Evolutionary conservation across 1,140 invertebrate genomes (phyloP), one percentile per base, ranked within the genome.

Genomic region (Drosophila melanica): DNA sequence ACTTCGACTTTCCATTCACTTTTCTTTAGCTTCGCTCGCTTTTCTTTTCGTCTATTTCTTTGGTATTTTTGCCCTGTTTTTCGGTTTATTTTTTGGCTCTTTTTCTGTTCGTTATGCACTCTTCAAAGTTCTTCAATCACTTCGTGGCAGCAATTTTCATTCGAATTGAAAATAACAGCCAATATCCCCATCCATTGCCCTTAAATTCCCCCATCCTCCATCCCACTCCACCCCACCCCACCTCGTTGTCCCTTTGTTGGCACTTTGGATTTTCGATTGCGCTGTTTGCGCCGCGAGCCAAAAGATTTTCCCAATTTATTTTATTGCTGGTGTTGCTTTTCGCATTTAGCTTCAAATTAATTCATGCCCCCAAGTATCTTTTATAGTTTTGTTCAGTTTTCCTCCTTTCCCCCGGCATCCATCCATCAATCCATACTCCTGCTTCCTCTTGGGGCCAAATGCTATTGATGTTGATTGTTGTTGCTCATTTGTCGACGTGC

Each of bases 331-430:
- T 79, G 64, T 73, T 76, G 58, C 47, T 66, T 47, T 45, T 66
- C 47, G 66, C 59, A 69, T 75, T 75, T 58, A 63, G 66, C 59
- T 54, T 70, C 44, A 79, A 79, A 79, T 79, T 79, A 79, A 79
- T 79, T 79, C 64, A 57, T 65, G 59, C 42, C 76, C 77, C 33
- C 54, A 33, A 74, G 70, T 50, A 50, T 69, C 27, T 58, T 51
- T 70, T 54, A 53, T 64, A 63, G 71, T 58, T 71, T 65, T 57
- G 5, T 23, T 18, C 51, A 50, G 39, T 41, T 30, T 18, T 53
- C 48, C 23, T 37, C 8, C 6, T 41, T 10, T 10, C 14, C 5
- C 10, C 27, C 30, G 7, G 12, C 10, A 10, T 53, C 23, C 27
- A 6, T 30, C n/a, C 12, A 20, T 20, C 44, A 20, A 12, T 5